Base-by-base conservation (phyloP, 2,888 invertebrate genomes). In the Leucophenga maculata region DNA sequence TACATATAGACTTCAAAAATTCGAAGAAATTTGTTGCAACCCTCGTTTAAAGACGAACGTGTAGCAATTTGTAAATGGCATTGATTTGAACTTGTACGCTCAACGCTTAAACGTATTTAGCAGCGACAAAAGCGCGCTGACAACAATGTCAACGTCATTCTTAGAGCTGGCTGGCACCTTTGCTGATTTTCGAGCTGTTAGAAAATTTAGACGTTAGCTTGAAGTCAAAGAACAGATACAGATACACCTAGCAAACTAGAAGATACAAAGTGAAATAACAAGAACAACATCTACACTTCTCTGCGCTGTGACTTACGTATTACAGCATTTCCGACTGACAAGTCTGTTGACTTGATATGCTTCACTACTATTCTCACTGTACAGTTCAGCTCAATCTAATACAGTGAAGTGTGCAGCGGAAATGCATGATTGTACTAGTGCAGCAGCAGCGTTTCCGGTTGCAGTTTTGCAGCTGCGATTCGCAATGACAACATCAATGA, bases 21-120 rank as follows among this genome's bases (percentile, higher is more conserved):
- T 66, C 48, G 68, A 59, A 48, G 52, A 26, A 57, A 20, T 26
- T 39, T 59, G 54, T 48, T 64, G 18, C 20, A 16, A 71, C 74
- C 74, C 66, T 60, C 74, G 62, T 68, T 55, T 67, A 73, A 67
- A 69, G 62, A 22, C 16, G 60, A 26, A 52, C n/a, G 70, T 72
- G 72, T 69, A 71, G 64, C 69, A 62, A 65, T 59, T 72, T 68
- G 76, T 77, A 78, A 82, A 79, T 79, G 79, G 77, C 78, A 82
- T 80, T 79, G 79, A 39, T 39, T 60, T 57, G 39, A 60, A 20
- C 16, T 39, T 39, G 60, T 39, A 39, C 6, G 18, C 44, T 26
- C 3, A 13, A 46, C 46, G 20, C 20, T 55, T 55, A 57, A 57
- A 26, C 57, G 26, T 22, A 57, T 57, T 57, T 57, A 57, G 22